Evolutionary conservation across 2,797 vertebrate species (phyloP).

Genomic region (Macropus fuliginosus): DNA sequence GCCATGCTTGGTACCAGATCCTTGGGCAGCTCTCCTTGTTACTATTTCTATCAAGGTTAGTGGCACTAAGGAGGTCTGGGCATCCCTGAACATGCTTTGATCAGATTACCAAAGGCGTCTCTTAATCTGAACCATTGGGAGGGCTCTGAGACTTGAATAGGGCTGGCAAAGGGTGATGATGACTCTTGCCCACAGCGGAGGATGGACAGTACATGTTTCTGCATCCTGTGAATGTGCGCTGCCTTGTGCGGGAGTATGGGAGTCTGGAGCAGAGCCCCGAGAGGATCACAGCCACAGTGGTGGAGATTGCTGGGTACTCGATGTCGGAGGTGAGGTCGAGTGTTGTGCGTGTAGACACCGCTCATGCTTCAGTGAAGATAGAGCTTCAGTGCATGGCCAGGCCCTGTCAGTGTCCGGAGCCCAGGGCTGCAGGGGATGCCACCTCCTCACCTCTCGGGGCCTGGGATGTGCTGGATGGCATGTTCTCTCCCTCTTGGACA

Average conservation of each 20-base stretch:
- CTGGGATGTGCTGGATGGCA: neutral
- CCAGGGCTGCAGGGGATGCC: neutral
- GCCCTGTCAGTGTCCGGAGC: neutral
- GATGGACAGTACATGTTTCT: slow-evolving; percentile 99
- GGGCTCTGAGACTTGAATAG: neutral
- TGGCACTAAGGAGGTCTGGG: neutral
- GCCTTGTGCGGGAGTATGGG: slow-evolving; percentile 94
- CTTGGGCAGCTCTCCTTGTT: slow-evolving; percentile 90
- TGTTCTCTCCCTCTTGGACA: neutral
- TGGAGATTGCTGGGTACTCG: slow-evolving; percentile 95
- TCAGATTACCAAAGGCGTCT: neutral
- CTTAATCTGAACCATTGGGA: neutral
- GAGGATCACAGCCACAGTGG: slow-evolving; percentile 94
- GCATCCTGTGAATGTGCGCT: slow-evolving; percentile 96
- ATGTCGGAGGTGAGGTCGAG: slow-evolving; percentile 91
- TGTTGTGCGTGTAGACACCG: neutral
- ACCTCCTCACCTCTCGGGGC: neutral
- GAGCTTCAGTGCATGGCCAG: neutral
- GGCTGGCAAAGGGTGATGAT: slow-evolving; percentile 38
- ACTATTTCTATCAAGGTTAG: slow-evolving; percentile 99
- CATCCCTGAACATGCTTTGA: neutral
- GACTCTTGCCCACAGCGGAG: slow-evolving; percentile 87
- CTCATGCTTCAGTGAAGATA: neutral
- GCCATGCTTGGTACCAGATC: slow-evolving; percentile 70
- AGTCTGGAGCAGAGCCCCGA: slow-evolving; percentile 96